Conservation (phyloP, 2,113 vertebrate species). For the Rhinolophus sinicus region DNA sequence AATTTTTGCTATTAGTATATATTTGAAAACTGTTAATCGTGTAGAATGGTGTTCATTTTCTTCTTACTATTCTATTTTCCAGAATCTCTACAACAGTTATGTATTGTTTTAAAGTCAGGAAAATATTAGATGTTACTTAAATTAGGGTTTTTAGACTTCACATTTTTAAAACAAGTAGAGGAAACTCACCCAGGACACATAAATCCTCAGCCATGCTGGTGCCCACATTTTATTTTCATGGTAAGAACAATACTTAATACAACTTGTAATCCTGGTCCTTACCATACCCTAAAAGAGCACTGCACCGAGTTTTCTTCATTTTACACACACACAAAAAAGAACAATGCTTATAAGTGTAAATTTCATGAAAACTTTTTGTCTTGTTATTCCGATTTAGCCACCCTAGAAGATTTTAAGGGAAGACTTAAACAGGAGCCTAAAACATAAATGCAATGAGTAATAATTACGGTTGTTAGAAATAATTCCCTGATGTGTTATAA, state of each 20-base stretch:
- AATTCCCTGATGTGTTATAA: neutral
- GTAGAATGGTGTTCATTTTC: neutral
- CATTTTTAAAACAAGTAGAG: constrained; percentile 18
- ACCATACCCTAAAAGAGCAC: no score
- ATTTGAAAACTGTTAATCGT: constrained; percentile 6
- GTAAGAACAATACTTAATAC: neutral
- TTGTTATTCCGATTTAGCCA: neutral
- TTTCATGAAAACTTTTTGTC: neutral
- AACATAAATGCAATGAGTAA: neutral
- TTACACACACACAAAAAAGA: no score
- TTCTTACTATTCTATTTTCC: neutral
- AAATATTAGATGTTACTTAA: neutral
- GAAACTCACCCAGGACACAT: constrained; percentile 13
- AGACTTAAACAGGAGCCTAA: neutral
- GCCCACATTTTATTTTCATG: constrained; percentile 1
- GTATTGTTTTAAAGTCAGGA: neutral
- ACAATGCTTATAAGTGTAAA: neutral
- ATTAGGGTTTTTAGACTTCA: neutral
- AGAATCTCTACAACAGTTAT: neutral
- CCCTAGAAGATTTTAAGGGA: neutral
- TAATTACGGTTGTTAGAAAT: neutral
- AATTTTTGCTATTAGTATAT: neutral
- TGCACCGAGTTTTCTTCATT: no score
- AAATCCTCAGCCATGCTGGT: neutral
- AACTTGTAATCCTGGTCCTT: no score